These are phyloP conservation scores for Paramormyrops kingsleyae DNA, from an alignment of 2,113 vertebrate species.

Conservation along the genomic window DNA sequence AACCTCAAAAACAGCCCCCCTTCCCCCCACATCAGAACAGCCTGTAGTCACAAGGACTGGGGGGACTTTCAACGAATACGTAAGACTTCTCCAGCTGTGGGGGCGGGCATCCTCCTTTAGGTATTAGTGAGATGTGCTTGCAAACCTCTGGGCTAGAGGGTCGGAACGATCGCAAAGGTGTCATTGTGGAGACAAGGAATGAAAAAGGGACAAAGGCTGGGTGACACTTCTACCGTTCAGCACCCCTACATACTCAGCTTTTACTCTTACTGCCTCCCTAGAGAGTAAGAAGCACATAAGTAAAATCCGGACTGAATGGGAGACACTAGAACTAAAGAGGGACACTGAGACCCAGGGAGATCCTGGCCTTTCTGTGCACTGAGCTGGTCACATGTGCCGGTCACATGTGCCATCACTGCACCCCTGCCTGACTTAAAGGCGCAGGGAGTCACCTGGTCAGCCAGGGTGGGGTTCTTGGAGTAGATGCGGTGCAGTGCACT, in stretches of 20 bases:
- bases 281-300: neutral
- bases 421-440: neutral
- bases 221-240: neutral
- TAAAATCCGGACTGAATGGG: neutral
- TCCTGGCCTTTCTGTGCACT: neutral
- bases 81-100: neutral
- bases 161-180: neutral
- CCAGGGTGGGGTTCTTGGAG: constrained; percentile 69
- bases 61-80: neutral
- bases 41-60: neutral
- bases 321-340: neutral
- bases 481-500: constrained; percentile 72
- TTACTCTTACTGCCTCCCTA: neutral
- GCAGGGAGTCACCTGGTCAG: constrained; percentile 63
- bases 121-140: neutral
- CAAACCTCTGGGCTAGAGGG: neutral
- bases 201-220: neutral
- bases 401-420: neutral
- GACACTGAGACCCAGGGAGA: neutral
- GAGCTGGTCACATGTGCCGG: neutral
- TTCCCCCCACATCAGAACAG: neutral
- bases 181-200: neutral
- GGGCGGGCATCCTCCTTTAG: neutral
- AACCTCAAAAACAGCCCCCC: neutral
- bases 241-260: neutral